Base-by-base conservation (phyloP, 1,140 invertebrate genomes). In the Cherax destructor region DNA sequence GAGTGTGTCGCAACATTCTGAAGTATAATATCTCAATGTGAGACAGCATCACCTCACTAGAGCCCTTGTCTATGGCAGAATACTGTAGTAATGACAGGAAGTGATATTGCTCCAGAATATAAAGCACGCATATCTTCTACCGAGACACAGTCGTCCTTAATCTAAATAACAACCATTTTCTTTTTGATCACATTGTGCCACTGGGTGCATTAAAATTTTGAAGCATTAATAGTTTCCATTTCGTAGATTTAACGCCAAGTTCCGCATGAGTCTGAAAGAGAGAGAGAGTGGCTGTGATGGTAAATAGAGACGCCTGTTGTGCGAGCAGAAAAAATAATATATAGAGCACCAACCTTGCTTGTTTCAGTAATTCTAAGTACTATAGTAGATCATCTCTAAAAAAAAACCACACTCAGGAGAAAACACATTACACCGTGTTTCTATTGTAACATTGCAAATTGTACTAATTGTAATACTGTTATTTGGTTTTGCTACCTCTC, bases 241-340 rank as follows among this genome's bases (percentile, higher is more conserved):
- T 86, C 59, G 83, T 41, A 80, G 89, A 49, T 61, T 86, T 91
- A 91, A 91, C 89, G 89, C 89, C 89, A 91, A 79, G 89, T 91
- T 77, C 89, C 89, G 65, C 89, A 91, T 65, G 89, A 91, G 89
- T 91, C 89, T 91, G 89, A 91, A 91, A 91, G 83, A 91, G 76
- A 87, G 83, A 91, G 89, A 91, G 89, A 78, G 74, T 78, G 83
- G 76, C 89, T 85, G 50, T 91, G 76, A 91, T 90, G 61, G 61
- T 59, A 59, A 59, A 49, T 85, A 76, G 56, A 69, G 69, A 41
- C 11, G 81, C 81, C 81, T 69, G 81, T 83, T 83, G 81, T 83
- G 81, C 18, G 81, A 69, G 65, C 78, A 81, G 59, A 65, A 24
- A 80, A 69, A 24, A 81, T 80, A 81, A 52, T 24, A 88, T 18